Conservation (phyloP, 2,113 vertebrate genomes). For the Sinocyclocheilus grahami region DNA sequence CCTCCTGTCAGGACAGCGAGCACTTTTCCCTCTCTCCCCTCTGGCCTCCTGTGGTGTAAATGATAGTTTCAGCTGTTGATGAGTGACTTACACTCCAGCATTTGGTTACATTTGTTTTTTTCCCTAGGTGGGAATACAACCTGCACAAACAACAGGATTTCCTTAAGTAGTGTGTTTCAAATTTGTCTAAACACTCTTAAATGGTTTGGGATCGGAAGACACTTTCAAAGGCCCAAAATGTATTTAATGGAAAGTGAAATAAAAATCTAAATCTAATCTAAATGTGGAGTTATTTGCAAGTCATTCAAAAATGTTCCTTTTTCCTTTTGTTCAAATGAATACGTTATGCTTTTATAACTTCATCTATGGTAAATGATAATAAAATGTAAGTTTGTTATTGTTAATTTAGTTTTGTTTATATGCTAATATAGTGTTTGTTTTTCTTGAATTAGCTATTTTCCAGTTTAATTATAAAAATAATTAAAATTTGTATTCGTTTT, state of each 20-base stretch:
- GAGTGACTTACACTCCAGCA: constrained; percentile 60
- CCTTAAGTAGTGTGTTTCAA: constrained; percentile 2
- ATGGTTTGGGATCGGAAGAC: neutral
- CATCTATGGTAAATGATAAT: too few species aligned
- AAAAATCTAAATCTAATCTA: too few species aligned
- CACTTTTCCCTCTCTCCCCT: constrained; percentile 46
- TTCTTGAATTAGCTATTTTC: too few species aligned
- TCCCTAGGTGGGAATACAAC: constrained; percentile 43
- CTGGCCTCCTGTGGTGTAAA: constrained; percentile 70
- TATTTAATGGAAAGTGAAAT: neutral
- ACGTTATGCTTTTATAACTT: neutral
- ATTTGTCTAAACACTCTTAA: constrained; percentile 34
- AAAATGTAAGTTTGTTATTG: neutral
- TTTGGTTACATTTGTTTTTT: constrained; percentile 63
- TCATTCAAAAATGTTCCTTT: neutral
- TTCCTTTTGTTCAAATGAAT: neutral
- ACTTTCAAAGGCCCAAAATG: neutral
- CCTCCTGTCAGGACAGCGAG: constrained; percentile 38
- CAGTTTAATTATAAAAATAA: too few species aligned
- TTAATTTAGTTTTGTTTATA: neutral
- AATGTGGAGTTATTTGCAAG: too few species aligned
- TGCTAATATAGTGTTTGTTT: too few species aligned
- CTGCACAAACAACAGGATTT: constrained; percentile 41
- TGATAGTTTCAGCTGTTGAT: constrained; percentile 75
- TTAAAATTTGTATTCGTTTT: too few species aligned